These are phyloP conservation scores for Plestiodon gilberti DNA, from an alignment of 2,113 vertebrate species.

Conservation along the genomic window DNA sequence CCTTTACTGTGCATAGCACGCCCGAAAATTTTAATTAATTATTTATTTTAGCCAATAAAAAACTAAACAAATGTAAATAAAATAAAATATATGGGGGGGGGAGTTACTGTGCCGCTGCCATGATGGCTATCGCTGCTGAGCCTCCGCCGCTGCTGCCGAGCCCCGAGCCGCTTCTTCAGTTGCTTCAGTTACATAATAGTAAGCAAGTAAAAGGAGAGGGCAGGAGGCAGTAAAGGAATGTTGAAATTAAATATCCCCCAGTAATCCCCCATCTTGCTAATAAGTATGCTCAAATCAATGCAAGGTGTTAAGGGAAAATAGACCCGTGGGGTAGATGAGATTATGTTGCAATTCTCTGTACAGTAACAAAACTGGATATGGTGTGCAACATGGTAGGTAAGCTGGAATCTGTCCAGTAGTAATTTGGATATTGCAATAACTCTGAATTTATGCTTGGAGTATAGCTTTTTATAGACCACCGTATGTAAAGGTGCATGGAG, in stretches of 20 bases:
- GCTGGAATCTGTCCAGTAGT: slow-evolving; percentile 41
- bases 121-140: no score
- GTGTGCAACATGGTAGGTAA: slow-evolving; percentile 18
- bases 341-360: not conserved
- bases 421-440: slow-evolving; percentile 51
- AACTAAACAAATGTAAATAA: no score
- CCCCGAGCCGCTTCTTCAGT: no score
- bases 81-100: no score
- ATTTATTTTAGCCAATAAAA: no score
- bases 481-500: slow-evolving; percentile 42
- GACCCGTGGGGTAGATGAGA: not conserved
- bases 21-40: no score
- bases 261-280: not conserved
- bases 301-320: not conserved
- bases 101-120: no score
- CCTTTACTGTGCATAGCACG: no score
- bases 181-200: no score
- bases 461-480: slow-evolving; percentile 38
- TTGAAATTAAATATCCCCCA: not conserved
- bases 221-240: no score
- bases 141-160: no score
- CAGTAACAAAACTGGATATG: slow-evolving; percentile 9
- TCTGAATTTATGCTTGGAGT: slow-evolving; percentile 48
- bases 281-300: not conserved
- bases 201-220: no score